Evolutionary conservation across 2,888 invertebrate species (phyloP), one percentile per base, ranked within the genome.

Genomic region (Pristionchus entomophagus): DNA sequence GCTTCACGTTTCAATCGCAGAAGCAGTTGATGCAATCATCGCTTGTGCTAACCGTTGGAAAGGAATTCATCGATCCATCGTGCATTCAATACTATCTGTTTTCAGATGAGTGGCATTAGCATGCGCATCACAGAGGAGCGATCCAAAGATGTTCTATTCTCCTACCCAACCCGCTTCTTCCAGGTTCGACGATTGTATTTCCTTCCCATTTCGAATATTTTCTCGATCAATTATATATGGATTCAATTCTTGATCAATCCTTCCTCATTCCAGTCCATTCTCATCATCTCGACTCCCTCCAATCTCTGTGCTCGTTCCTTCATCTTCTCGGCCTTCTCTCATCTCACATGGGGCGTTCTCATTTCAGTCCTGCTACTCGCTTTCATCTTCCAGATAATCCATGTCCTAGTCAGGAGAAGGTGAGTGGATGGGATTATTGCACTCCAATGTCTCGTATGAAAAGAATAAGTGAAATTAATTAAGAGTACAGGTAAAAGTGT

Each of bases 151-250:
- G 84, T 84, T 2, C 73, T 84, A 12, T 84, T 84, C 84, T 32
- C 73, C 3, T 84, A 84, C 41, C 84, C 84, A 19, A 84, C 84
- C 22, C 10, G 84, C 22, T 84, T 84, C 84, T 84, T 84, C n/a
- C 73, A 84, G 84, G 84, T 84, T 6, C 0, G 22, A 49, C 22
- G 35, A 29, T 53, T n/a, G 59, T 35, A 5, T 62, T 53, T 65
- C 62, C 4, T 56, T 5, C 56, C n/a, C n/a, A 29, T 5, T 29
- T 29, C n/a, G 14, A 29, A 17, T n/a, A 65, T 65, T 19, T 65
- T 35, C 35, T 29, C 59, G 22, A 59, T 22, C 59, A 12, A 12
- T 22, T 59, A 19, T 12, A 51, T 51, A 51, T 51, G 12, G 14
- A 14, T 59, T 8, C 59, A 8, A 12, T 59, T 59, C 45, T 45